Conservation (phyloP, 2,113 vertebrate genomes). For the Gallinago media region DNA sequence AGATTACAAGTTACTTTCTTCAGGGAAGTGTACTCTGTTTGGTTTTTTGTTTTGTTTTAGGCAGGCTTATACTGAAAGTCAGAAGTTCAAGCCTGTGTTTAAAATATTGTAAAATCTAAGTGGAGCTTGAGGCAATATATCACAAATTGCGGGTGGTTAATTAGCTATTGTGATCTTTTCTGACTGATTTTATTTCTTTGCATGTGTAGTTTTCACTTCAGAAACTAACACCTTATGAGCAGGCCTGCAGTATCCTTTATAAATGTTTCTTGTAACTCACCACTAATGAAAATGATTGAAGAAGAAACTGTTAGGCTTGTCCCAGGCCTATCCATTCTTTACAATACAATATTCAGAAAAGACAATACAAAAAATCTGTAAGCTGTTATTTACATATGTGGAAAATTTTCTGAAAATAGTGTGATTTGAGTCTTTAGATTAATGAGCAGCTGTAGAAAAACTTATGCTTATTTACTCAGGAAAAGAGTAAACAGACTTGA, state of each 20-base stretch:
- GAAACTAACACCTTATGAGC: neutral
- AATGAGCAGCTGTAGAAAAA: neutral
- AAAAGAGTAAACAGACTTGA: neutral
- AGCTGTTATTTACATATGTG: neutral
- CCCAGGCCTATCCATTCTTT: neutral
- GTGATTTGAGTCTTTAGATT: neutral
- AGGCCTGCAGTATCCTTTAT: neutral
- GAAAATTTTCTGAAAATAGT: neutral
- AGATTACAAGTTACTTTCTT: constrained; percentile 63
- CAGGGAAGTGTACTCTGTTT: constrained; percentile 1
- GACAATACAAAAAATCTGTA: neutral
- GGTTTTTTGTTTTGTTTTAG: constrained; percentile 31
- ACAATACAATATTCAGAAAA: neutral
- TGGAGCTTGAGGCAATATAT: neutral
- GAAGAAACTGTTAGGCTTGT: neutral
- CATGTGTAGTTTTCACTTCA: neutral
- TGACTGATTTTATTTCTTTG: neutral
- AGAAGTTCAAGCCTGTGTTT: neutral
- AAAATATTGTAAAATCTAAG: neutral
- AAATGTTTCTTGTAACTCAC: neutral
- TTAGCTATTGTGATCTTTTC: neutral
- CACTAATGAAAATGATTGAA: neutral
- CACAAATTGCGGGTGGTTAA: neutral
- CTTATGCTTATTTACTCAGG: neutral
- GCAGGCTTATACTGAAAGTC: neutral